Base-by-base conservation (phyloP, 2,888 invertebrate species). In the Callyntrura guangdongensis region DNA sequence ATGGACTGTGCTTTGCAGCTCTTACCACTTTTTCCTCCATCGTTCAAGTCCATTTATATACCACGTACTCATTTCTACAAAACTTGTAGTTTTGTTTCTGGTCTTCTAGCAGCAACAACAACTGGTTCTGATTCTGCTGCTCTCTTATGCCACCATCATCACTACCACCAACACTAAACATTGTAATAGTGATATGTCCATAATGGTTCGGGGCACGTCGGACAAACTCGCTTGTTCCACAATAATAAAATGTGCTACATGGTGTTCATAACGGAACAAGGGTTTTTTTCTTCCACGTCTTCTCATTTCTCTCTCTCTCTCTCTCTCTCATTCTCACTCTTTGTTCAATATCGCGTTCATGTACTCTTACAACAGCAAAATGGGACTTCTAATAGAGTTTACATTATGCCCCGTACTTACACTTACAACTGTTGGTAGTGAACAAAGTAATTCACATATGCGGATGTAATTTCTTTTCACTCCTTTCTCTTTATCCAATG, bases 201-300 rank as follows among this genome's bases (percentile, higher is more conserved):
- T 72, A 85, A 53, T 69, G 72, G 56, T 36, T 85, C 85, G 85
- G 85, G 49, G 36, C 27, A 36, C 45, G 85, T 85, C 85, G 85
- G 85, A 14, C 27, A 27, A 36, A 9, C 12, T 85, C 85, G 85
- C 72, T 27, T 36, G 56, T n/a, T 72, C 36, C 36, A 27, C 27
- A 11, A 36, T 47, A 20, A 67, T 74, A 74, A 74, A 74, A 74
- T 74, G 74, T 74, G 74, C 27, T 74, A 74, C 74, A 74, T 12
- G 49, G 74, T 74, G 17, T 74, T 74, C 74, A 49, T 11, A 74
- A 74, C 74, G 45, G 74, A 74, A 74, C 74, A 74, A 74, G 74
- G 74, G 74, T 74, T 74, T 74, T 69, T 72, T 17, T 72, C 72
- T 61, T 20, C 17, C 36, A 36, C 25, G 11, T 25, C 64, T 74